Base-by-base conservation (phyloP, 2,113 vertebrate species). In the Archilochus colubris region DNA sequence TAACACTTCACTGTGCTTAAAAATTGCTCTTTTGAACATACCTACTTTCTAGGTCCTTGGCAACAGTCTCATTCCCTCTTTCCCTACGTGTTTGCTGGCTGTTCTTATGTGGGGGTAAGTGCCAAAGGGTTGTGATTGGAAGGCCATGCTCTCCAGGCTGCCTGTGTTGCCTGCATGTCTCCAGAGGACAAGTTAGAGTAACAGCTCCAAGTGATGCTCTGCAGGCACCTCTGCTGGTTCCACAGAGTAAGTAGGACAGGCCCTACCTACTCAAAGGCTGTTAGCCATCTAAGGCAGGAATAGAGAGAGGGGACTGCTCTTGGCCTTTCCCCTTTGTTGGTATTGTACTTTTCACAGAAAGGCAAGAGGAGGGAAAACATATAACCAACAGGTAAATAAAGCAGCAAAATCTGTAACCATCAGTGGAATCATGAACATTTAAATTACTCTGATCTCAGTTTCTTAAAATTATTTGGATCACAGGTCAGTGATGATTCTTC, bases 1-100 rank as follows among this genome's bases (percentile, higher is more conserved):
- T 94, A 88, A 78, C 36, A 72, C n/a, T 87, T 89, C 48, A 74
- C 75, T 64, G 22, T 81, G 73, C 62, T 55, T 91, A 28, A 88
- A 92, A 94, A 94, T 67, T 30, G 36, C 30, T 93, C 25, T 78
- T 78, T 86, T 57, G 76, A 83, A 54, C 2, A 1, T 78, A 67
- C 24, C 73, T 90, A 46, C 68, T 72, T 86, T 89, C 58, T 9
- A 73, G 27, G 24, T 74, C 61, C 54, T 43, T 61, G 61, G 54
- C 62, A 76, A 79, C 20, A 74, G 85, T 46, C 31, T 44, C 8
- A 19, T 76, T 83, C 44, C 44, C 31, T 91, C 51, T 54, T 76
- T 14, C 22, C 43, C 28, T 70, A 1, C 51, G 1, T 61, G n/a
- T 86, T 54, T 82, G 54, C 63, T 85, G 66, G 27, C 78, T 80